Evolutionary conservation across 2,113 vertebrate species (phyloP), one percentile per base, ranked within the genome.

Genomic region (Heteronetta atricapilla): DNA sequence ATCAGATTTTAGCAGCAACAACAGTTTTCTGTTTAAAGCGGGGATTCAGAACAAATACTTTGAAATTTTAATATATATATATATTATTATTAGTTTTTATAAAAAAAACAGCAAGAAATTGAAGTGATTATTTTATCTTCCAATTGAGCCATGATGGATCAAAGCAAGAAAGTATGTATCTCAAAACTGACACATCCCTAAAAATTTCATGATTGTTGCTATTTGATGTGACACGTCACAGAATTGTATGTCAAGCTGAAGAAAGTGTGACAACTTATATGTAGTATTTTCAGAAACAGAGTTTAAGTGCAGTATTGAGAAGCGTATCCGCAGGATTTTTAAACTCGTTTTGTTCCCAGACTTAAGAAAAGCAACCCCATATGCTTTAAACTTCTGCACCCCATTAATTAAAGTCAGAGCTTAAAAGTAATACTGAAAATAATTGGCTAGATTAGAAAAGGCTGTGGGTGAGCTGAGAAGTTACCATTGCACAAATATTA

Each of bases 401-500:
- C 93, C 89, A 83, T 97, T 97, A 95, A 96, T 95, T 95, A 94
- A 95, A 95, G 56, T 73, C 64, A 80, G 60, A 85, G 67, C 50
- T 91, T 95, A 88, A 94, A 94, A 94, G 67, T 83, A 96, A 91
- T 91, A 63, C 89, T 81, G 88, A 96, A 94, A 90, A 96, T 97
- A 96, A 97, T 96, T 97, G 90, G 77, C 67, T 86, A 87, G 56
- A 95, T 95, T 96, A 93, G 86, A 95, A 96, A 92, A 91, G 86
- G 52, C 79, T 93, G 93, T 93, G 95, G 88, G 89, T 90, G 86
- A 96, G 89, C 67, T 96, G 94, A 92, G 84, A 94, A 92, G 86
- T 93, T 96, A 92, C 74, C 82, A 96, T 79, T 82, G 87, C 94
- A 96, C 83, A 96, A 94, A 95, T 91, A 95, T 95, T 93, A 95